Evolutionary conservation across 2,113 vertebrate genomes (phyloP), one percentile per base, ranked within the genome.

Genomic region (Clarias gariepinus): DNA sequence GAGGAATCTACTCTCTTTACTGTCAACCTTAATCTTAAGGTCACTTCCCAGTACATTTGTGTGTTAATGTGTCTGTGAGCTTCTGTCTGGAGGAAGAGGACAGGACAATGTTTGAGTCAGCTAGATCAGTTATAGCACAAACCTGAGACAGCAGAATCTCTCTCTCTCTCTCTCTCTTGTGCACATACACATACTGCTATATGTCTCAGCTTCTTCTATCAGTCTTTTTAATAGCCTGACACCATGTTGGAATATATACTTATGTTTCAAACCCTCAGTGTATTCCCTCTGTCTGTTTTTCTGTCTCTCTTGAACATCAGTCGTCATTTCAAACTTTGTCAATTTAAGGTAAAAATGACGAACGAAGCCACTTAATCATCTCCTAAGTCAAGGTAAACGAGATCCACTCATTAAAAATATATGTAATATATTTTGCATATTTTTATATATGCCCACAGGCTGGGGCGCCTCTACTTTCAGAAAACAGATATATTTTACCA

Each of bases 181-280:
- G 57, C 81, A 89, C 88, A 88, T 86, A 71, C 87, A 90, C 86
- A 68, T 82, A 87, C 79, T 79, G 47, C 78, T 84, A 84, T 74
- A 86, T 33, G 85, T 91, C 71, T 91, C 89, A 90, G 91, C 90
- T 92, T 88, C 87, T 90, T 89, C 88, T 85, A 87, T 86, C 79
- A 85, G 89, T 92, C 92, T 89, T 90, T 91, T 93, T 90, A 93
- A 89, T 92, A 89, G 91, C 89, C 89, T 71, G 89, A 90, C 91
- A 93, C 90, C 92, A 91, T 92, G 91, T 82, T 81, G 78, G 73
- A 85, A 87, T 76, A 80, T 85, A 68, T 80, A 78, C 41, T 73
- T 33, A 66, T 57, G 58, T 81, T 63, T 81, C 30, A 55, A 53
- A 63, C 53, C 89, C 88, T 86, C 87, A 86, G 85, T 60, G 81